Conservation (phyloP, 2,888 invertebrate species). For the Hypselothyrea guttata region DNA sequence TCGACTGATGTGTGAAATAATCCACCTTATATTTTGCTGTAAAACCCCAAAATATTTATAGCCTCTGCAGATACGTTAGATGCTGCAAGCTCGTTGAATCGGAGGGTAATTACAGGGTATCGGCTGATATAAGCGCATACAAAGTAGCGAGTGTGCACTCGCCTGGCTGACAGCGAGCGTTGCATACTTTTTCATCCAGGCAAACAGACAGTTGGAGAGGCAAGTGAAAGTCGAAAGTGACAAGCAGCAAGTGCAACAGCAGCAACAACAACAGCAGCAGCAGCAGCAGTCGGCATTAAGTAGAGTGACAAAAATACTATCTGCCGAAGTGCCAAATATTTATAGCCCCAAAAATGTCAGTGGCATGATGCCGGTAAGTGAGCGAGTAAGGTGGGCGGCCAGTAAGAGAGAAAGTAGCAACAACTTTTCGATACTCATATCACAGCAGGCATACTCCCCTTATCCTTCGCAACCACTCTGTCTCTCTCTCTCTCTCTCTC, state of each 20-base stretch:
- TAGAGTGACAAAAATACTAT: conserved; percentile 56
- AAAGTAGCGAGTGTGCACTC: conserved; percentile 30
- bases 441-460: conserved; percentile 7
- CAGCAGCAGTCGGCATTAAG: conserved; percentile 31
- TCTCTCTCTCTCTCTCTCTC: no score
- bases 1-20: no score
- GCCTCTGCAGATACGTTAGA: no score
- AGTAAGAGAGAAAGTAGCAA: not conserved
- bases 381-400: not conserved
- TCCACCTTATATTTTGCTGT: no score
- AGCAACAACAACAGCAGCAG: conserved; percentile 6
- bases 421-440: conserved; percentile 11
- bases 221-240: conserved; percentile 38
- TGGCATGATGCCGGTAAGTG: not conserved
- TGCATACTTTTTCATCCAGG: conserved; percentile 11
- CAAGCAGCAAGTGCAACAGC: conserved; percentile 32
- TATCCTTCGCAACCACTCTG: conserved; percentile 8
- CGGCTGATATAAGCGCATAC: conserved; percentile 7
- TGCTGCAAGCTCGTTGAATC: not conserved
- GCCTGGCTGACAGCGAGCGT: conserved; percentile 11
- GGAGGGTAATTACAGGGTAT: conserved; percentile 19
- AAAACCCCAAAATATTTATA: no score
- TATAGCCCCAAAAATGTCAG: conserved; percentile 30
- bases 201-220: conserved; percentile 9
- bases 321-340: conserved; percentile 53